Evolutionary conservation across 2,113 vertebrate genomes (phyloP), one percentile per base, ranked within the genome.

Genomic region (Corydoras maculifer): DNA sequence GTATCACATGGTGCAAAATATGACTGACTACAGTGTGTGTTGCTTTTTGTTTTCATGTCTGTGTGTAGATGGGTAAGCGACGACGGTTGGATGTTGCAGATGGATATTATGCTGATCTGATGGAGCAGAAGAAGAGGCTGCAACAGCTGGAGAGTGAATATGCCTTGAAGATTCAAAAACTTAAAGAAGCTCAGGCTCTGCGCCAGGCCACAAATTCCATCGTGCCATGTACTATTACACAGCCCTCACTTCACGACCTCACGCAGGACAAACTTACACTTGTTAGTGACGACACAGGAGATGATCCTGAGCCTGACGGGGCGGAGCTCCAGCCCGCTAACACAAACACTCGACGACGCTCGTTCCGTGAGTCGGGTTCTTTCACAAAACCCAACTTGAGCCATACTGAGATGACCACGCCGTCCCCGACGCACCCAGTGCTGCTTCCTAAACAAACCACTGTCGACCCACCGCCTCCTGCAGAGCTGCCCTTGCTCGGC

Each of bases 131-230:
- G 84, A 91, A 91, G 80, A 86, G 93, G 0, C 87, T 99, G 70
- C 97, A 99, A 84, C 93, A 94, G 76, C 87, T 99, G 3, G 94
- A 99, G 77, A 91, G 94, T 0, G 95, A 98, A 73, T 99, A 99
- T 80, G 96, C 96, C n/a, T 81, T 95, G 1, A 98, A 98, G 87
- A 98, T 99, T 84, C 93, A 97, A 83, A 92, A 94, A 78, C 81
- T 99, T 53, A 99, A 99, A 82, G 94, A 95, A 81, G 92, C 93
- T 0, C 94, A 92, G 4, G 93, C 94, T 0, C 85, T 90, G 71
- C 90, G 90, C 51, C 90, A 88, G 78, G 93, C 89, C 3, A 87
- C 87, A 51, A 71, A 86, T 0, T 81, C 92, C 77, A 84, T 91
- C 75, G 83, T 89, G 7, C 86, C 93, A 3, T 93, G 92, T 86